phyloP scores from a whole-genome alignment of 2,113 vertebrate species.

The Dolichotis patagonum region DNA sequence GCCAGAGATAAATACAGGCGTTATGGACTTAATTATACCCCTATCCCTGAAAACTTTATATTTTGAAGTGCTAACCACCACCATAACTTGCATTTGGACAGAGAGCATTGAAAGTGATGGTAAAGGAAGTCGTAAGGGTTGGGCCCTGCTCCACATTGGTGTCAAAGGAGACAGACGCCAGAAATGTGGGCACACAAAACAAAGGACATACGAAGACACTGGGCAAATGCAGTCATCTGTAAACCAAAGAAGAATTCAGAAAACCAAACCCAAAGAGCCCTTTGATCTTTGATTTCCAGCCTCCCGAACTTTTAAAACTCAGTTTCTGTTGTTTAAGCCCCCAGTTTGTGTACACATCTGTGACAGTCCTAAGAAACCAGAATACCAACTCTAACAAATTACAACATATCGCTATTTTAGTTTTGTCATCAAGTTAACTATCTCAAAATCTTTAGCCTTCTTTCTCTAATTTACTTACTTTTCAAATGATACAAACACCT shows the following conservation, averaged over 20 bases:
- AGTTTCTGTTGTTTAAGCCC: neutral
- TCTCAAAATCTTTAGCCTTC: neutral
- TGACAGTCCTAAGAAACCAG: neutral
- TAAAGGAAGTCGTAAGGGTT: neutral
- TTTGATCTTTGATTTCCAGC: neutral
- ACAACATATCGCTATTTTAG: neutral
- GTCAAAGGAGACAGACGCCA: neutral
- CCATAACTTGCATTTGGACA: neutral
- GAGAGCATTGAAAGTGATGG: neutral
- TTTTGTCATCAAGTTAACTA: neutral
- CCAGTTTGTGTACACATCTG: neutral
- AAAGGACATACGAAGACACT: neutral
- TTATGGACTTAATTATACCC: neutral
- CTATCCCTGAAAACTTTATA: neutral
- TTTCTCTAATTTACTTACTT: neutral
- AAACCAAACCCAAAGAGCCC: neutral
- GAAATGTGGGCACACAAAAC: neutral
- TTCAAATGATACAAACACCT: neutral
- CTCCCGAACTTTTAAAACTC: neutral
- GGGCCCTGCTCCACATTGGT: neutral
- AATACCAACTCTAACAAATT: neutral
- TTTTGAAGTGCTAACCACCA: neutral
- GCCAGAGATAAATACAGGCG: constrained; percentile 61
- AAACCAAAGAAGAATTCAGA: neutral
- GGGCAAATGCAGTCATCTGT: too few species aligned